These are phyloP conservation scores for Dicyrtoma fusca DNA, from an alignment of 2,888 invertebrate species.

Conservation along the genomic window DNA sequence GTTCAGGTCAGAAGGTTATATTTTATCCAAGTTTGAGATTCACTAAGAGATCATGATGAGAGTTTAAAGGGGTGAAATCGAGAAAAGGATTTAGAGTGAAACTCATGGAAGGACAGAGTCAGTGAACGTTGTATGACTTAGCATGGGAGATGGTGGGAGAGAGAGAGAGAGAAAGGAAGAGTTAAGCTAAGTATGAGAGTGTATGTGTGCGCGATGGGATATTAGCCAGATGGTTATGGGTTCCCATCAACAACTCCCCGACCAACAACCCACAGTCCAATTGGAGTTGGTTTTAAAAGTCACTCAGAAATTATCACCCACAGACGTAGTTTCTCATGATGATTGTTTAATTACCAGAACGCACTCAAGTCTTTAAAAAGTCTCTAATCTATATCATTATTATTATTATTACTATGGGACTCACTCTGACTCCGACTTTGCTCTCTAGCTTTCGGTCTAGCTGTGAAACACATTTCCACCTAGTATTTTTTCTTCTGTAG, in stretches of 20 bases:
- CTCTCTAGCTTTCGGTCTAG: no score
- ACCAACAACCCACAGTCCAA: not conserved
- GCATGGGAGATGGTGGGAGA: no score
- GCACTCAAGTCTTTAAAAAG: slow-evolving; percentile 30
- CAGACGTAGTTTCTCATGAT: slow-evolving; percentile 20
- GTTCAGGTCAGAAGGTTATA: slow-evolving; percentile 32
- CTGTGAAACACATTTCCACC: not conserved
- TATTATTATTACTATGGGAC: slow-evolving; percentile 12
- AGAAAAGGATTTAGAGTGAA: no score
- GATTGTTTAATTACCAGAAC: slow-evolving; percentile 38
- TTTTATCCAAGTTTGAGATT: slow-evolving; percentile 8
- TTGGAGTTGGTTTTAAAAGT: slow-evolving; percentile 22
- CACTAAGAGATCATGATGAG: slow-evolving; percentile 23
- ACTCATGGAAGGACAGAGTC: no score
- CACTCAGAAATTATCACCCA: slow-evolving; percentile 21
- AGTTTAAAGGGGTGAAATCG: slow-evolving; percentile 7
- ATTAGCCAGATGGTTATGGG: slow-evolving; percentile 26
- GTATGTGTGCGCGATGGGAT: slow-evolving; percentile 17
- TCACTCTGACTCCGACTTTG: not conserved
- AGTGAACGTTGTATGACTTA: no score
- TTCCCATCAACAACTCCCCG: slow-evolving; percentile 25
- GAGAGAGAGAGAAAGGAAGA: not conserved
- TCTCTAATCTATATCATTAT: slow-evolving; percentile 27
- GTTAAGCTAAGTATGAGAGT: not conserved
- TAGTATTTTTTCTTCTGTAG: not conserved